Percentiles rank a stretch among this genome's conserved stretches.
Evolutionary conservation across 1,140 invertebrate genomes (phyloP).

Genomic region (Meloidogyne chitwoodi): DNA sequence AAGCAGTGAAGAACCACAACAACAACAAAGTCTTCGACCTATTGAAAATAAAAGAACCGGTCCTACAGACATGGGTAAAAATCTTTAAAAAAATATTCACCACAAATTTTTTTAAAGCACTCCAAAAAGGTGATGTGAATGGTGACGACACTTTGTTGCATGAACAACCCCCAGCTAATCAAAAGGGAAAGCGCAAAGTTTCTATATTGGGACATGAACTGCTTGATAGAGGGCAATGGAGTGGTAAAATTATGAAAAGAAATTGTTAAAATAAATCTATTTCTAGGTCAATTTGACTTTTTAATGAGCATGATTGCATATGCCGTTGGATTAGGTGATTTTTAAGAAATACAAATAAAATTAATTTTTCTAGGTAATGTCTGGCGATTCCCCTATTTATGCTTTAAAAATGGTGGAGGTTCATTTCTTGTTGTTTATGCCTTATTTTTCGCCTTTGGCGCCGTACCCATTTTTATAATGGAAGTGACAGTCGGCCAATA

Average conservation of each 20-base stretch:
- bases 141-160: slow-evolving; percentile 2
- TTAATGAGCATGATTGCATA: slow-evolving; percentile 70
- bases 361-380: slow-evolving; percentile 60
- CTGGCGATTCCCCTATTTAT: slow-evolving; percentile 63
- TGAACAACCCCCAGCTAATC: not conserved
- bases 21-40: not conserved
- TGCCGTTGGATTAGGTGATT: slow-evolving; percentile 74
- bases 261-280: not conserved
- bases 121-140: not conserved
- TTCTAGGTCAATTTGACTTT: slow-evolving; percentile 17
- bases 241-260: not conserved
- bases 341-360: not conserved
- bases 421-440: slow-evolving; percentile 54
- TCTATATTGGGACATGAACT: slow-evolving; percentile 37
- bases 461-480: slow-evolving; percentile 72
- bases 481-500: slow-evolving; percentile 76
- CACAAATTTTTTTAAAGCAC: not conserved
- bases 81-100: not conserved
- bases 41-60: not conserved
- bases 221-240: slow-evolving; percentile 52
- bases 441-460: slow-evolving; percentile 61
- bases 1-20: not conserved
- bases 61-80: not conserved
- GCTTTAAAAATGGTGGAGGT: slow-evolving; percentile 62
- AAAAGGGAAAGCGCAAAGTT: slow-evolving; percentile 28